Percentiles rank a stretch among this genome's conserved stretches.
These are phyloP conservation scores for Drosophila melanogaster DNA, from an alignment of 1,140 invertebrate genomes.

Conservation along the genomic window Release_6_plus_ISO1_MT NT_033777.3:28998001-28998500, in stretches of 20 bases:
- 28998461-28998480: conserved; percentile 70
- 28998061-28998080: not conserved
- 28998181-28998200: conserved; percentile 75
- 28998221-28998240: conserved; percentile 61
- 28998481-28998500: conserved; percentile 33
- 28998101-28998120: conserved; percentile 66
- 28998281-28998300: not conserved
- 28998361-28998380: conserved; percentile 75
- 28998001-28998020: conserved; percentile 14
- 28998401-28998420: conserved; percentile 21
- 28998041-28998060: not conserved
- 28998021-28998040: no score
- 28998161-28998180: conserved; percentile 68
- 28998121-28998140: conserved; percentile 51
- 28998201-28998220: conserved; percentile 71
- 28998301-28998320: not conserved
- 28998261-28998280: conserved; percentile 25
- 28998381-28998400: conserved; percentile 52
- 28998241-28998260: conserved; percentile 78
- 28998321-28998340: conserved; percentile 4
- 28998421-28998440: conserved; percentile 25
- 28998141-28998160: conserved; percentile 51
- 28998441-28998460: conserved; percentile 58
- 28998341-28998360: conserved; percentile 57
- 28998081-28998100: conserved; percentile 41